phyloP scores from a whole-genome alignment of 2,797 vertebrate genomes.

The Siniperca undulata region DNA sequence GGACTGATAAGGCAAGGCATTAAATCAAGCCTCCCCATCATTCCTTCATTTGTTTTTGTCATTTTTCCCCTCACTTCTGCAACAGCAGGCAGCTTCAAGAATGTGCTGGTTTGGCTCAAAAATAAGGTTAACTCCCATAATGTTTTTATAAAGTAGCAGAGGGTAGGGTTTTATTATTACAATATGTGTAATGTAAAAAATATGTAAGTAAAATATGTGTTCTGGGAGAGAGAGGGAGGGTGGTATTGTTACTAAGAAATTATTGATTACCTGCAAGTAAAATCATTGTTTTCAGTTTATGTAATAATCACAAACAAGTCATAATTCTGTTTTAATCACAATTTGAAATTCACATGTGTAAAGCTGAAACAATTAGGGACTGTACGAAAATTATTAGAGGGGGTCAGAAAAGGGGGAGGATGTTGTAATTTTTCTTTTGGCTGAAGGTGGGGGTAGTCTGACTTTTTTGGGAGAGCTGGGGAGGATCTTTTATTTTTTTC shows the following conservation, averaged over 20 bases:
- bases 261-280: conserved; percentile 8
- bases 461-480: background rate
- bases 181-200: conserved; percentile 30
- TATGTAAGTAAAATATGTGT: background rate
- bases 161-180: conserved; percentile 51
- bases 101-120: conserved; percentile 75
- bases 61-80: conserved; percentile 8
- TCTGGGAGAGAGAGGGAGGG: background rate
- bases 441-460: background rate
- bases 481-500: background rate
- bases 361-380: background rate
- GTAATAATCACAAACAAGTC: background rate
- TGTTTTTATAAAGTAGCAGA: conserved; percentile 52
- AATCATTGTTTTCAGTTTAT: conserved; percentile 3
- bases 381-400: background rate
- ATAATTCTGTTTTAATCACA: background rate
- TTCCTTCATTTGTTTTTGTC: conserved; percentile 32
- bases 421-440: background rate
- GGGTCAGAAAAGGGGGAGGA: background rate
- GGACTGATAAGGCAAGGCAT: conserved; percentile 32
- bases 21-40: conserved; percentile 45
- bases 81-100: conserved; percentile 54
- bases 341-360: background rate
- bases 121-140: conserved; percentile 56
- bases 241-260: background rate